Evolutionary conservation across 2,113 vertebrate genomes (phyloP), one percentile per base, ranked within the genome.

Genomic region (Equus przewalskii): DNA sequence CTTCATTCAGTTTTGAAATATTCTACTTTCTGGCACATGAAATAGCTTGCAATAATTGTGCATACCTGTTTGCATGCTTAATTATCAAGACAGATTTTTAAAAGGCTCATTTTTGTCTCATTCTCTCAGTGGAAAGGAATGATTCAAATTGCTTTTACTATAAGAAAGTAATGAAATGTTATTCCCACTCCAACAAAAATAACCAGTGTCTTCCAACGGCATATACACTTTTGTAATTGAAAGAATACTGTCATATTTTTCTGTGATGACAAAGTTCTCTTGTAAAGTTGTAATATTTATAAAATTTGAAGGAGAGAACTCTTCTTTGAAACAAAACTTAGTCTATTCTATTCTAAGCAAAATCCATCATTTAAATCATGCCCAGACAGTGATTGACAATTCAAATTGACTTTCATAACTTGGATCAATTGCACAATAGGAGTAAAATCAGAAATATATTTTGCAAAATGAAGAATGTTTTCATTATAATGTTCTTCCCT

Each of bases 1-100:
- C 41, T 33, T 81, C n/a, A 94, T 60, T 97, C 84, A 84, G 22
- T 85, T 91, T 60, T 84, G 11, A 94, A 96, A 81, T 96, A 92
- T 44, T 91, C 60, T 79, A 82, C 56, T 90, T 94, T 94, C 33
- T 81, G 54, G 70, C 3, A 44, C 88, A 85, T 78, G 14, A 51
- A 89, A 91, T 94, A 85, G 16, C 90, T 87, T 92, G 41, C 76
- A 96, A 89, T 91, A 97, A 97, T 94, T 96, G 95, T 70, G 9
- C 22, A 94, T 96, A 67, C 36, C 70, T 86, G 30, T 76, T 97
- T 95, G 16, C 87, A 90, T 96, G 67, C 44, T 97, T 98, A 94
- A 91, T 92, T 95, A 96, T 91, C 70, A 96, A 92, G 44, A 92
- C 12, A 19, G 3, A 78, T 64, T 93, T 92, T 95, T 97, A 28